Evolutionary conservation across 1,140 invertebrate species (phyloP).

Genomic region (Bradysia coprophila): DNA sequence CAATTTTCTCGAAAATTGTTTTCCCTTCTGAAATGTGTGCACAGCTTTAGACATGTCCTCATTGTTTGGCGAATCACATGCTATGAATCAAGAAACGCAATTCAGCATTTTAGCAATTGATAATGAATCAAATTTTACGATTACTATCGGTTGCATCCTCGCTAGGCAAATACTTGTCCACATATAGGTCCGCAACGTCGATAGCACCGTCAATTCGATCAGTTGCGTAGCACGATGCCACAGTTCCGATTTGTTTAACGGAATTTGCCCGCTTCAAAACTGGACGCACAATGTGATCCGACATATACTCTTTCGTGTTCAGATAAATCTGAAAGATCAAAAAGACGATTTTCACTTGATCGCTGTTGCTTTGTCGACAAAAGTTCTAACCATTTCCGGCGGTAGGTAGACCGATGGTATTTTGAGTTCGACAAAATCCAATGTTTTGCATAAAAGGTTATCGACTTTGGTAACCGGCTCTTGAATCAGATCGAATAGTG

Average conservation of each 20-base stretch:
- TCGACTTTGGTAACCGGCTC: conserved; percentile 51
- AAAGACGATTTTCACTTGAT: not conserved
- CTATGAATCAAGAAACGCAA: not conserved
- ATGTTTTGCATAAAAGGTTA: conserved; percentile 49
- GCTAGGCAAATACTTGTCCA: conserved; percentile 58
- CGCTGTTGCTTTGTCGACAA: conserved; percentile 3
- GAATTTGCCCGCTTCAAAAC: conserved; percentile 55
- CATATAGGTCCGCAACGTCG: conserved; percentile 54
- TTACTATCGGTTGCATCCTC: conserved; percentile 34
- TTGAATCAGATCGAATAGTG: conserved; percentile 44
- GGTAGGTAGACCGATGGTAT: conserved; percentile 57
- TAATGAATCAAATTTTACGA: not conserved
- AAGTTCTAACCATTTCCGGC: conserved; percentile 44
- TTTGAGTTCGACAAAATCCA: conserved; percentile 55
- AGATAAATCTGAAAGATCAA: conserved; percentile 41
- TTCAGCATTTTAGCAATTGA: too few relatives aligned
- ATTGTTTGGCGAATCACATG: conserved; percentile 2
- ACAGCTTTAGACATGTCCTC: conserved; percentile 29
- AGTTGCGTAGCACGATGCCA: conserved; percentile 44
- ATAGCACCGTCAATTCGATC: conserved; percentile 49
- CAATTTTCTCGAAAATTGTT: conserved; percentile 45
- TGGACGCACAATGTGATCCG: conserved; percentile 39
- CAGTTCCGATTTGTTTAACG: conserved; percentile 49
- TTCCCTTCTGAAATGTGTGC: conserved; percentile 54
- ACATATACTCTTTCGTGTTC: conserved; percentile 55